These are phyloP conservation scores for Diadumene lineata DNA, from an alignment of 92 coral and sea anemone species.

Conservation along the genomic window DNA sequence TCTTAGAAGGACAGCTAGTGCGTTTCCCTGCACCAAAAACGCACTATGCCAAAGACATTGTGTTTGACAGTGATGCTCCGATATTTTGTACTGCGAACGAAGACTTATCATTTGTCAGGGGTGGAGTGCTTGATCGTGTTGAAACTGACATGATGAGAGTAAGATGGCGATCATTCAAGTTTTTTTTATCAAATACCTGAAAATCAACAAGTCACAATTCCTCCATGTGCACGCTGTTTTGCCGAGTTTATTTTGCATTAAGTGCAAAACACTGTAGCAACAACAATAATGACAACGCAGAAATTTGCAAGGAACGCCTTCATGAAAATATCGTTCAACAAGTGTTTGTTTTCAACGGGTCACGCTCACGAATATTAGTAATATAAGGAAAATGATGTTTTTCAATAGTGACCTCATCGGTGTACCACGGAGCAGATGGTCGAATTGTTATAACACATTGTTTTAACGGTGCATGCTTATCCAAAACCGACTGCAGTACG, in stretches of 20 bases:
- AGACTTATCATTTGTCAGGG: constrained; percentile 17
- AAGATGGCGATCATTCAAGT: constrained; percentile 19
- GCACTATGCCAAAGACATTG: constrained; percentile 38
- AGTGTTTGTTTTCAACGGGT: too few species aligned
- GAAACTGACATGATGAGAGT: constrained; percentile 46
- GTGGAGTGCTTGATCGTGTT: constrained; percentile 21
- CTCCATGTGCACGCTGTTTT: constrained; percentile 19
- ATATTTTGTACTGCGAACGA: constrained; percentile 38
- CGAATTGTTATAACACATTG: constrained; percentile 10
- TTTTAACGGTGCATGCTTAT: constrained; percentile 26
- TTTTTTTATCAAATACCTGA: constrained; percentile 18
- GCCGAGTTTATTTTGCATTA: constrained; percentile 8
- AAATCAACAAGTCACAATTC: constrained; percentile 7
- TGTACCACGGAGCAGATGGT: constrained; percentile 45
- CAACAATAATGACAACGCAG: too few species aligned
- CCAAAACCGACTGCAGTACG: constrained; percentile 24
- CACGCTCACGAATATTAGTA: too few species aligned
- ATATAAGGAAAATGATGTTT: too few species aligned
- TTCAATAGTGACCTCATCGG: constrained; percentile 24
- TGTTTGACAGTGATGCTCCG: constrained; percentile 33
- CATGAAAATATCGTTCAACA: too few species aligned
- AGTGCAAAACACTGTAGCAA: too few species aligned
- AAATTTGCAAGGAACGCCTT: too few species aligned
- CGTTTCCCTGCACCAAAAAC: constrained; percentile 41
- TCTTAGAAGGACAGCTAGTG: constrained; percentile 47